phyloP scores from a whole-genome alignment of 1,140 invertebrate species.

The Drosophila jambulina region DNA sequence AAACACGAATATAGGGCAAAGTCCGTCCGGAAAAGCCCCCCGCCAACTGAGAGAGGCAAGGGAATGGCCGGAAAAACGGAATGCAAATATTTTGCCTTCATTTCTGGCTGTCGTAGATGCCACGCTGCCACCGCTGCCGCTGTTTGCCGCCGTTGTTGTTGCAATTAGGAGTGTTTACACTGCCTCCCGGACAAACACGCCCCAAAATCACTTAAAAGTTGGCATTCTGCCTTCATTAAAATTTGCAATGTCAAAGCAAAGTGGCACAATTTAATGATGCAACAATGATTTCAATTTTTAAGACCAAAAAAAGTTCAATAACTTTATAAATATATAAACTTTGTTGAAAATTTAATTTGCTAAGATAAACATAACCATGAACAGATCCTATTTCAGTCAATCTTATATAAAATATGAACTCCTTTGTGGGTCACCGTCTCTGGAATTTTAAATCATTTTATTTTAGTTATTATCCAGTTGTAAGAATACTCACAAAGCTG shows the following conservation, averaged over 20 bases:
- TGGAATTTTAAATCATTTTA: background rate
- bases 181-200: conserved; percentile 27
- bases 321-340: background rate
- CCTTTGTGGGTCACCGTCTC: background rate
- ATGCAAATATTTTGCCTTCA: conserved; percentile 65
- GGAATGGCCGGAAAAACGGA: conserved; percentile 36
- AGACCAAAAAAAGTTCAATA: background rate
- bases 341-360: background rate
- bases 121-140: conserved; percentile 1
- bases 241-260: conserved; percentile 35
- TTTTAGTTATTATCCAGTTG: background rate
- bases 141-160: conserved; percentile 50
- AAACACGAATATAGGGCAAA: conserved; percentile 43
- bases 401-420: background rate
- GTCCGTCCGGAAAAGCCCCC: conserved; percentile 26
- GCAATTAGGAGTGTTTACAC: conserved; percentile 58
- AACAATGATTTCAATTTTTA: background rate
- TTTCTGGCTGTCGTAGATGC: conserved; percentile 45
- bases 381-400: background rate
- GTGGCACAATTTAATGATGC: conserved; percentile 15
- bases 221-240: conserved; percentile 39
- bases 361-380: background rate
- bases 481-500: background rate
- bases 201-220: conserved; percentile 54
- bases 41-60: conserved; percentile 18